Evolutionary conservation across 2,113 vertebrate genomes (phyloP), one percentile per base, ranked within the genome.

Genomic region (Setophaga coronata): DNA sequence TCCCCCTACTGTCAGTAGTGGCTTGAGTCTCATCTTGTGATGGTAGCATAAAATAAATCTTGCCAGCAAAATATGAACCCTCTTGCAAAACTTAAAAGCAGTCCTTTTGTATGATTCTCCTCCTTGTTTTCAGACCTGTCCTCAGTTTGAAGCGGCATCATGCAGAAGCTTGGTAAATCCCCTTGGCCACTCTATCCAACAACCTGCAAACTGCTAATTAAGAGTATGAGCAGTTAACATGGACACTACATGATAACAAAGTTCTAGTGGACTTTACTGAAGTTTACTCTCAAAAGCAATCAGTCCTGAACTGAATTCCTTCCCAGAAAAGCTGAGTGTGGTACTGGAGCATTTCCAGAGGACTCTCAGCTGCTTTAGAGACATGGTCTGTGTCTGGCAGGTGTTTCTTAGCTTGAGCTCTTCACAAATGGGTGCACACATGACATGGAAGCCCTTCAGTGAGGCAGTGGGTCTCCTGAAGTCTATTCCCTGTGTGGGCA

Each of bases 251-350:
- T 18, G 47, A 14, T n/a, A 53, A 18, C 12, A 82, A 76, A 91
- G 60, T 40, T 42, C 48, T 67, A 34, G 17, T n/a, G 31, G 57
- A 51, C 33, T 74, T 82, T 28, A 56, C 40, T 4, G 4, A 51
- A 58, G 28, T 72, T 79, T 60, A 6, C 10, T 60, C 40, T 89
- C 10, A n/a, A 4, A 19, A 87, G 10, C 26, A 31, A 28, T 40
- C 36, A 43, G 45, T 61, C 43, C 26, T 85, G 65, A 62, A 45
- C n/a, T 90, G 79, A 53, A 31, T 33, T 77, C 42, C 14, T 73
- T 88, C 36, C 53, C 45, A 40, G 29, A 51, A 82, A 76, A 90
- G 36, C 20, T 0, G 0, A 5, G 3, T 72, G 51, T 2, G 7
- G 43, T 38, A 61, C 65, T 79, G 61, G 24, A 76, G 18, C 2